Percentiles rank a stretch among this genome's conserved stretches.
phyloP scores from a whole-genome alignment of 2,113 vertebrate genomes.

The Nanorana parkeri region DNA sequence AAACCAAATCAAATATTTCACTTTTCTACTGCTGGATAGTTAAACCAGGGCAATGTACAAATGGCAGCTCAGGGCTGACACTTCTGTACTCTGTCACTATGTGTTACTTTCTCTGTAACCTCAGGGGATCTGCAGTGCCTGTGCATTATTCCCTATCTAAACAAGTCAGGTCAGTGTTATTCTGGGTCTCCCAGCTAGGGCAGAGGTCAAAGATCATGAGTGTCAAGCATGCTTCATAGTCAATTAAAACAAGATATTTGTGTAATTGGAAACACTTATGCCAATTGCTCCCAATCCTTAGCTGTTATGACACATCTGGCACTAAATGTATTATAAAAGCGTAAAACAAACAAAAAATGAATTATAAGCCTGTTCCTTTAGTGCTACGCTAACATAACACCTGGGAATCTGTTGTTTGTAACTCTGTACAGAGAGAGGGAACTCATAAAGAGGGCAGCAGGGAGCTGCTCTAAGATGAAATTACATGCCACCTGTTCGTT shows the following conservation, averaged over 20 bases:
- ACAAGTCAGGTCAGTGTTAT: slow-evolving; percentile 35
- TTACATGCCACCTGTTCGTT: too few species aligned
- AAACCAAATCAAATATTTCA: too few species aligned
- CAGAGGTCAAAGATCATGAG: slow-evolving; percentile 18
- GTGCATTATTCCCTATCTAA: slow-evolving; percentile 10
- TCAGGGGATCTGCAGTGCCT: neutral
- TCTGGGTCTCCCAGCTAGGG: slow-evolving; percentile 8
- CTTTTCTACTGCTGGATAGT: too few species aligned
- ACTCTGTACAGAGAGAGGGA: too few species aligned
- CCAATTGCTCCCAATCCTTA: slow-evolving; percentile 12
- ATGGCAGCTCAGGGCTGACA: too few species aligned
- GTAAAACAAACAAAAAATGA: neutral
- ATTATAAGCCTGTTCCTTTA: neutral
- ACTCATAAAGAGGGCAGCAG: too few species aligned
- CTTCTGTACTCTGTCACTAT: neutral
- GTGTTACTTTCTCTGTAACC: neutral
- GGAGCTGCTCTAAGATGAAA: too few species aligned
- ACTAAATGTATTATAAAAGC: slow-evolving; percentile 15
- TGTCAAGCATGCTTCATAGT: slow-evolving; percentile 25
- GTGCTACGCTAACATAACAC: too few species aligned
- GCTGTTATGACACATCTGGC: slow-evolving; percentile 34
- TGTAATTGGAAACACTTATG: slow-evolving; percentile 40
- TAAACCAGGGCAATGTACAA: neutral
- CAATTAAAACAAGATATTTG: slow-evolving; percentile 45
- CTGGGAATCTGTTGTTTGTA: too few species aligned